Conservation (phyloP, 2,113 vertebrate genomes). For the Protobothrops flavoviridis region DNA sequence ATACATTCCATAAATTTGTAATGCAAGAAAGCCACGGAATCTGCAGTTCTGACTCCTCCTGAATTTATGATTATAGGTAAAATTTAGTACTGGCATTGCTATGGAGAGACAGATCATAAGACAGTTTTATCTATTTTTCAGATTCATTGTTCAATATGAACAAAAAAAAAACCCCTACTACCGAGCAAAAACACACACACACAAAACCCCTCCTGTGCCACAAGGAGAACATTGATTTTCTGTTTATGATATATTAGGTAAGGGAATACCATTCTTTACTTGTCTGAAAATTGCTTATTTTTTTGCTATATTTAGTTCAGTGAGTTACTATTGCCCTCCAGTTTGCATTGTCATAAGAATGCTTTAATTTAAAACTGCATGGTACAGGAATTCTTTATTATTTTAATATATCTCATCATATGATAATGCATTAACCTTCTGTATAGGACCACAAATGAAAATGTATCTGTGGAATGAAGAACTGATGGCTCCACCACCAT, state of each 20-base stretch:
- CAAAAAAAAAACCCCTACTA: background rate
- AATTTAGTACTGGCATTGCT: constrained; percentile 5
- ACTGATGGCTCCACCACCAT: constrained; percentile 47
- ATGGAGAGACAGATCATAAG: background rate
- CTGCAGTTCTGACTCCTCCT: background rate
- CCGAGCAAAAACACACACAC: constrained; percentile 1
- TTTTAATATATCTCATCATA: constrained; percentile 36
- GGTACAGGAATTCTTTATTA: constrained; percentile 39
- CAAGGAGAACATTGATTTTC: background rate
- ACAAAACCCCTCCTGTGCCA: background rate
- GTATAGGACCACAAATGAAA: constrained; percentile 41
- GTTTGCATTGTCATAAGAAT: background rate
- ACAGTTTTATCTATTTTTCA: constrained; percentile 42
- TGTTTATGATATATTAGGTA: constrained; percentile 34
- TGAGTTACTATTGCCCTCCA: background rate
- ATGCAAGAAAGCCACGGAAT: background rate
- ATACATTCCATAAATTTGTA: background rate
- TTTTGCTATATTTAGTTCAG: constrained; percentile 43
- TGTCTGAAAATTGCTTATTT: constrained; percentile 3
- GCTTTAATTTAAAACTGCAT: constrained; percentile 21
- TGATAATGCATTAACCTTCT: constrained; percentile 11
- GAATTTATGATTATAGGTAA: fast-evolving
- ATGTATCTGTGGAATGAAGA: constrained; percentile 41
- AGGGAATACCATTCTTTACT: background rate
- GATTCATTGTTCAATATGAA: constrained; percentile 34